Conservation (phyloP, 53 echinoderm and acorn worm species). For the Temnopleurus reevesii region DNA sequence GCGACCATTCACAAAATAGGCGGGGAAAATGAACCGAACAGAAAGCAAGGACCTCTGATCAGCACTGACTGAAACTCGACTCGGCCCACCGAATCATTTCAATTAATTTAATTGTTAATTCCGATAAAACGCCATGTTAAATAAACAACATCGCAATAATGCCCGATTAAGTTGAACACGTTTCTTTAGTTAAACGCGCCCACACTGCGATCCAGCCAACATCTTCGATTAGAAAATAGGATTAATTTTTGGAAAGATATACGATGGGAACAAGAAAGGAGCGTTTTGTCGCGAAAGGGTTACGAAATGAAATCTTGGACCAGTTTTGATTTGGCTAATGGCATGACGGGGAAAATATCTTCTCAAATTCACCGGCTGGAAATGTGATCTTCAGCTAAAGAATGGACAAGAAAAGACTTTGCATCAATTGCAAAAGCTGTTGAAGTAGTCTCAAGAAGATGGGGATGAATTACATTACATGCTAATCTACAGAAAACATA, state of each 20-base stretch:
- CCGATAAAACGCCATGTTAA: slow-evolving; percentile 54
- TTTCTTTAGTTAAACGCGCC: slow-evolving; percentile 48
- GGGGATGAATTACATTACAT: slow-evolving; percentile 41
- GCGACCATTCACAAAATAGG: slow-evolving; percentile 27
- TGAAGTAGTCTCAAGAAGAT: slow-evolving; percentile 11
- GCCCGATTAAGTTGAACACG: slow-evolving; percentile 45
- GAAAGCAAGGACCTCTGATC: neutral
- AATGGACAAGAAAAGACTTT: neutral
- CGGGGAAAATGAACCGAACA: slow-evolving; percentile 12
- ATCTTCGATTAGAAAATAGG: slow-evolving; percentile 24
- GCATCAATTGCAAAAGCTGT: slow-evolving; percentile 3
- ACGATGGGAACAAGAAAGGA: slow-evolving; percentile 8
- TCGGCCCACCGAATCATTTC: slow-evolving; percentile 45
- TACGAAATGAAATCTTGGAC: slow-evolving; percentile 27
- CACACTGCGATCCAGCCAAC: neutral
- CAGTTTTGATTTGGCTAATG: slow-evolving; percentile 55
- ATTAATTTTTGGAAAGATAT: slow-evolving; percentile 36
- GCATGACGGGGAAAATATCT: slow-evolving; percentile 15
- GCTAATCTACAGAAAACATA: slow-evolving; percentile 37
- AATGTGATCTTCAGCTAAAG: slow-evolving; percentile 8
- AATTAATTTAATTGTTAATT: slow-evolving; percentile 62
- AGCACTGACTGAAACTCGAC: slow-evolving; percentile 6
- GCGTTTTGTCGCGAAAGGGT: slow-evolving; percentile 32
- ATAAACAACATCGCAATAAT: slow-evolving; percentile 60
- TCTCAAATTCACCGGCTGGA: slow-evolving; percentile 16